These are phyloP conservation scores for Synanthedon tipuliformis DNA, from an alignment of 2,888 invertebrate genomes.

Conservation along the genomic window DNA sequence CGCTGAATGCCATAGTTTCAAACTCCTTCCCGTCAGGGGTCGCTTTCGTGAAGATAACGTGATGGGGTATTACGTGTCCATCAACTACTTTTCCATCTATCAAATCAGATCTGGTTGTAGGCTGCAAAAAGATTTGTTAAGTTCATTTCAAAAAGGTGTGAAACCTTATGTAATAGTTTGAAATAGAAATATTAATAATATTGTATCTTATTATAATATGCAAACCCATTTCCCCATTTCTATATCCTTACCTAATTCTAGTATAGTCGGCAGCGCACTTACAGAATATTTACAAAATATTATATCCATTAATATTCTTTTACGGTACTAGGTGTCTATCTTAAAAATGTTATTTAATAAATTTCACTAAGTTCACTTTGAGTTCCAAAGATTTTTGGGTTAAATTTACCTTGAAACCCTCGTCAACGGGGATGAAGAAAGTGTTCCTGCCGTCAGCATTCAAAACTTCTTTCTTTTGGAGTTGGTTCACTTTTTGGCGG, in stretches of 20 bases:
- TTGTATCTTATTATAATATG: slow-evolving; percentile 1
- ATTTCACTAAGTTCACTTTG: too few relatives aligned
- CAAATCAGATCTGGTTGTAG: slow-evolving; percentile 76
- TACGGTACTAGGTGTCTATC: too few relatives aligned
- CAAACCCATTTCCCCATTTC: too few relatives aligned
- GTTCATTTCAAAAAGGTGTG: too few relatives aligned
- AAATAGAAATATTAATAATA: too few relatives aligned
- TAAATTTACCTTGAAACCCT: slow-evolving; percentile 81
- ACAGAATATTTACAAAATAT: too few relatives aligned
- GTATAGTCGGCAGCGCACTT: too few relatives aligned
- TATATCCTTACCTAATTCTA: too few relatives aligned
- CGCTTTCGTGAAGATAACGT: slow-evolving; percentile 88
- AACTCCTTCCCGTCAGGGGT: slow-evolving; percentile 79
- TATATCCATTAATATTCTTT: too few relatives aligned
- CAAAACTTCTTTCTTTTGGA: slow-evolving; percentile 80
- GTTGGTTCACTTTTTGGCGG: slow-evolving; percentile 79
- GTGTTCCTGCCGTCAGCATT: slow-evolving; percentile 84
- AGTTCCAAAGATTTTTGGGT: background rate
- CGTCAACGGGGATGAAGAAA: slow-evolving; percentile 91
- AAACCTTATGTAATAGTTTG: background rate
- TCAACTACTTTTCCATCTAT: slow-evolving; percentile 89
- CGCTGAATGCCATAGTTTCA: slow-evolving; percentile 84
- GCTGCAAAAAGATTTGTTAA: slow-evolving; percentile 45
- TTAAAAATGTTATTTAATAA: too few relatives aligned
- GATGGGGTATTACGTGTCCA: slow-evolving; percentile 89